phyloP scores from a whole-genome alignment of 2,113 vertebrate species.

The Zosterops borbonicus region DNA sequence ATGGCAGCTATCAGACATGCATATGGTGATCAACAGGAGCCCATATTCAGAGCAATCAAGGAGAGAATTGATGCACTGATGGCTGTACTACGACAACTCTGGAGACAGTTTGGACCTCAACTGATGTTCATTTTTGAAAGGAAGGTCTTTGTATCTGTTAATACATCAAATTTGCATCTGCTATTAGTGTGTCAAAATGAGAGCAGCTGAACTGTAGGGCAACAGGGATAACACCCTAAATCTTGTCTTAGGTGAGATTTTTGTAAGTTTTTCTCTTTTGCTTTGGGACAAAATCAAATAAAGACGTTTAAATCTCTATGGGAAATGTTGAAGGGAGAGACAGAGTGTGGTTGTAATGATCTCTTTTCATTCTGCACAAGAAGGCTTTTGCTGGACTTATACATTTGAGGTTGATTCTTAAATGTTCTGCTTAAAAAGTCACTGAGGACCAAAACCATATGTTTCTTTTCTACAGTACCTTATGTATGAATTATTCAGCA shows the following conservation, averaged over 20 bases:
- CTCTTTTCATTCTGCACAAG: neutral
- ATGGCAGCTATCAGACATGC: conserved; percentile 62
- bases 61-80: conserved; percentile 50
- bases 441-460: conserved; percentile 62
- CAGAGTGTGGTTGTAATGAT: neutral
- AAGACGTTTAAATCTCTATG: neutral
- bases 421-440: conserved; percentile 62
- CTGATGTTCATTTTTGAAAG: neutral
- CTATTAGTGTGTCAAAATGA: neutral
- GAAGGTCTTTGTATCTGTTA: neutral
- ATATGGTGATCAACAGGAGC: conserved; percentile 59
- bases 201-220: neutral
- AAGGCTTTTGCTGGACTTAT: conserved; percentile 30
- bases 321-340: neutral
- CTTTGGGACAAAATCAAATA: neutral
- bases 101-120: neutral
- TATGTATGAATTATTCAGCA: conserved; percentile 67
- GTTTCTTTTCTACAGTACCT: conserved; percentile 68
- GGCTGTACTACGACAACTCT: neutral
- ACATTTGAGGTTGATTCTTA: conserved; percentile 30
- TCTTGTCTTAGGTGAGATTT: neutral
- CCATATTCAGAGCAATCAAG: neutral
- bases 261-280: neutral
- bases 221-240: neutral
- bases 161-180: neutral